A percentile compares a stretch with the other conserved stretches of the same genome.
These are phyloP conservation scores for Trididemnum miniatum DNA, from an alignment of 23 tunicate genomes.

Conservation along the genomic window DNA sequence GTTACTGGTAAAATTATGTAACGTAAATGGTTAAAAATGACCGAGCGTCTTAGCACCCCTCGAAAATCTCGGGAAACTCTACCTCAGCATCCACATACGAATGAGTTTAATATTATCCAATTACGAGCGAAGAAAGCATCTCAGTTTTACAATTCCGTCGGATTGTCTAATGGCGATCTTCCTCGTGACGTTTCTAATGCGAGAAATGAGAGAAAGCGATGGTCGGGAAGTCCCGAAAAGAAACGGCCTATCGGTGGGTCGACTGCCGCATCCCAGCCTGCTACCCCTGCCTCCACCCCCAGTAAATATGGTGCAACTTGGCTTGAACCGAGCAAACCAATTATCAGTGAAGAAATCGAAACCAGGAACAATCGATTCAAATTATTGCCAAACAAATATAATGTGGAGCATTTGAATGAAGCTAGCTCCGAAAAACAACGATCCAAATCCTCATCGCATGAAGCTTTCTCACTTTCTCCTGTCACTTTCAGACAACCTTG, in stretches of 20 bases:
- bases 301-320: conserved; percentile 41
- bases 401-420: neutral
- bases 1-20: too few species aligned
- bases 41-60: neutral
- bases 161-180: conserved; percentile 64
- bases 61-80: neutral
- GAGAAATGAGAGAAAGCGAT: neutral
- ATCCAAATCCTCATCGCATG: conserved; percentile 41
- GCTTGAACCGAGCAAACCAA: conserved; percentile 32
- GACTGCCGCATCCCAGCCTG: conserved; percentile 13
- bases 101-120: conserved; percentile 32
- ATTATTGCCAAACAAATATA: neutral
- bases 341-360: conserved; percentile 8
- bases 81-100: conserved; percentile 1
- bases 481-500: neutral
- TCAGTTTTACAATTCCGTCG: conserved; percentile 47
- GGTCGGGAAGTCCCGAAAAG: conserved; percentile 44
- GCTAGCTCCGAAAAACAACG: conserved; percentile 6
- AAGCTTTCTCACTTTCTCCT: neutral
- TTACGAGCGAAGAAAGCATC: conserved; percentile 53
- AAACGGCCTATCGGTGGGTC: neutral
- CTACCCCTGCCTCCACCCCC: conserved; percentile 26
- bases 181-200: conserved; percentile 9
- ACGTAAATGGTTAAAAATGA: too few species aligned
- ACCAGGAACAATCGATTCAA: neutral